Conservation (phyloP, 2,888 invertebrate genomes). For the Dexiosoma caninum region DNA sequence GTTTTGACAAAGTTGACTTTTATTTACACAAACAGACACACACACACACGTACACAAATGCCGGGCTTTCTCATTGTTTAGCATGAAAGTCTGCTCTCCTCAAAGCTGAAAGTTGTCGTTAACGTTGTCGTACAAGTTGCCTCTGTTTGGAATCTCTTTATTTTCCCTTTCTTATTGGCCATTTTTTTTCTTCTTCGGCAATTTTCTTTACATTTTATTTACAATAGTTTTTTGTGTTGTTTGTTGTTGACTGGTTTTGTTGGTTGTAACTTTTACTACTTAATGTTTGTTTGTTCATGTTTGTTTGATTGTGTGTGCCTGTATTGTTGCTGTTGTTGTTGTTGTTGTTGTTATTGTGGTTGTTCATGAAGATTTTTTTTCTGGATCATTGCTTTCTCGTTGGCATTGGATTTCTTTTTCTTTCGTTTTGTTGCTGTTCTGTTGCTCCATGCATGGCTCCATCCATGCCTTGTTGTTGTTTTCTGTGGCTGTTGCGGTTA, state of each 20-base stretch:
- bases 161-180: not conserved
- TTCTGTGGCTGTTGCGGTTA: slow-evolving; percentile 18
- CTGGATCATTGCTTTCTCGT: slow-evolving; percentile 52
- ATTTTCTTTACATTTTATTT: slow-evolving; percentile 9
- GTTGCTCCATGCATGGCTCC: slow-evolving; percentile 22
- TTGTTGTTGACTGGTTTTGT: slow-evolving; percentile 39
- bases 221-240: not conserved
- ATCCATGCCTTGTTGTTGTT: too few relatives aligned
- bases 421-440: not conserved
- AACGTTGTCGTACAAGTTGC: not conserved
- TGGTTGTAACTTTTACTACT: slow-evolving; percentile 44
- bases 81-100: not conserved
- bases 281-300: slow-evolving; percentile 35
- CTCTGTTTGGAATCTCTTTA: not conserved
- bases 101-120: not conserved
- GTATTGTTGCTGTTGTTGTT: slow-evolving; percentile 19
- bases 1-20: slow-evolving; percentile 18
- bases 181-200: not conserved
- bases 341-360: too few relatives aligned
- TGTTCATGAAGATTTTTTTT: too few relatives aligned
- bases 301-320: slow-evolving; percentile 15
- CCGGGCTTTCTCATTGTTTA: not conserved
- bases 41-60: not conserved
- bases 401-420: slow-evolving; percentile 51
- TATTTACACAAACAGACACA: slow-evolving; percentile 15